A percentile compares a stretch with the other conserved stretches of the same genome.
Conservation (phyloP, 2,113 vertebrate species). For the Fulica atra region DNA sequence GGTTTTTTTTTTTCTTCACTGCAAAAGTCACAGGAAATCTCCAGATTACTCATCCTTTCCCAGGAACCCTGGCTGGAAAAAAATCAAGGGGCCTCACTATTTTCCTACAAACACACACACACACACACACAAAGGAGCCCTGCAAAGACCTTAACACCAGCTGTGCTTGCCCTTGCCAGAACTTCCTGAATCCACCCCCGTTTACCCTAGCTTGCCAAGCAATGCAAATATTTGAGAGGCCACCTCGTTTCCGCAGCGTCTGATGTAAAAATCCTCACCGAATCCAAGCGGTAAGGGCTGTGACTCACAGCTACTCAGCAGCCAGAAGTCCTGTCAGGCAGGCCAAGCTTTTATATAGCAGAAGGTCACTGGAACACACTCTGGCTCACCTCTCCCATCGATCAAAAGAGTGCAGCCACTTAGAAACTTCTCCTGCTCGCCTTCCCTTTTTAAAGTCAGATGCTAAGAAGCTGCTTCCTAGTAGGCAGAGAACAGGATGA, state of each 20-base stretch:
- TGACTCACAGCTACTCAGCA: slow-evolving; percentile 54
- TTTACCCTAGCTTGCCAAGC: slow-evolving; percentile 58
- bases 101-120: slow-evolving; percentile 22
- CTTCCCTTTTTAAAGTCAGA: slow-evolving; percentile 21
- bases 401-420: slow-evolving; percentile 45
- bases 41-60: slow-evolving; percentile 62
- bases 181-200: slow-evolving; percentile 61
- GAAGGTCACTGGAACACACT: slow-evolving; percentile 65
- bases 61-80: slow-evolving; percentile 62
- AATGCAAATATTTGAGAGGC: slow-evolving; percentile 64
- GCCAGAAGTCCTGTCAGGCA: slow-evolving; percentile 37
- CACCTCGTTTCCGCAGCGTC: slow-evolving; percentile 41
- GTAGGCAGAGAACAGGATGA: slow-evolving; percentile 29
- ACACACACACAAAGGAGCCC: slow-evolving; percentile 15
- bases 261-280: slow-evolving; percentile 50
- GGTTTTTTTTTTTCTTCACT: not conserved
- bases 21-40: slow-evolving; percentile 62
- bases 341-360: slow-evolving; percentile 47
- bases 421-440: slow-evolving; percentile 14
- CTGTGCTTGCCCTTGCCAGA: slow-evolving; percentile 59
- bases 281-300: slow-evolving; percentile 47
- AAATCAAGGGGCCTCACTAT: slow-evolving; percentile 38
- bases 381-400: slow-evolving; percentile 63
- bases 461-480: slow-evolving; percentile 4
- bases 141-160: slow-evolving; percentile 64